A percentile compares a stretch with the other conserved stretches of the same genome.
These are phyloP conservation scores for Arenaria interpres DNA, from an alignment of 2,113 vertebrate genomes.

Conservation along the genomic window DNA sequence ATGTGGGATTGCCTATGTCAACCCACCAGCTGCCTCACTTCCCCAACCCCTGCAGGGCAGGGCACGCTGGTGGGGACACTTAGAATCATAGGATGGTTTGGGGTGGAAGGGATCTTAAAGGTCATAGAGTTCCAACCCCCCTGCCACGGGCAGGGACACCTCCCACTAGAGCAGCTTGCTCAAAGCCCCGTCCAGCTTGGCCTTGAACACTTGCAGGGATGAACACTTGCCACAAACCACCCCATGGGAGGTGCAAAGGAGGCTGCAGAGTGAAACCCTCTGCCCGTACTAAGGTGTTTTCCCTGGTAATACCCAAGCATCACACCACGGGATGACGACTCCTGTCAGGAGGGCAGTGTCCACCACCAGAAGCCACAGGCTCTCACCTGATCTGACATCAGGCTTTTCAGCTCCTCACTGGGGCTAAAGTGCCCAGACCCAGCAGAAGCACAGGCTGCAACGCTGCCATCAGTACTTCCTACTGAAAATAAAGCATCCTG, in stretches of 20 bases:
- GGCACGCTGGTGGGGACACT: fast-evolving
- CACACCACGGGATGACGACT: fast-evolving
- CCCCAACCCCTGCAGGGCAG: fast-evolving
- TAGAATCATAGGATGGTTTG: too few relatives aligned
- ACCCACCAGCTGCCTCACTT: fast-evolving
- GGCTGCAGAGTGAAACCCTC: background rate
- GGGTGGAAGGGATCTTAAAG: too few relatives aligned
- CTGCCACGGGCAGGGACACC: too few relatives aligned
- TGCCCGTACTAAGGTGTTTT: fast-evolving
- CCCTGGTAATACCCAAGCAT: background rate
- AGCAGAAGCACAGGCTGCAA: background rate
- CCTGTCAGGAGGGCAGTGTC: background rate
- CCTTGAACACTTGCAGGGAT: too few relatives aligned
- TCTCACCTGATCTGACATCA: fast-evolving
- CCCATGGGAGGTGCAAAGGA: background rate
- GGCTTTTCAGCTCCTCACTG: fast-evolving
- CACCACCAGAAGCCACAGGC: background rate
- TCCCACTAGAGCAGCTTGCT: too few relatives aligned
- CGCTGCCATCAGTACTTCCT: fast-evolving
- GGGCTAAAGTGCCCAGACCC: background rate
- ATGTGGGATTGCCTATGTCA: fast-evolving
- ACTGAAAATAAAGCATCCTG: background rate
- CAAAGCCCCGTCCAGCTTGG: too few relatives aligned
- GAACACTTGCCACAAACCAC: background rate
- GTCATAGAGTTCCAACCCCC: too few relatives aligned